Conservation (phyloP, 2,113 vertebrate genomes). For the Trichomycterus rosablanca region DNA sequence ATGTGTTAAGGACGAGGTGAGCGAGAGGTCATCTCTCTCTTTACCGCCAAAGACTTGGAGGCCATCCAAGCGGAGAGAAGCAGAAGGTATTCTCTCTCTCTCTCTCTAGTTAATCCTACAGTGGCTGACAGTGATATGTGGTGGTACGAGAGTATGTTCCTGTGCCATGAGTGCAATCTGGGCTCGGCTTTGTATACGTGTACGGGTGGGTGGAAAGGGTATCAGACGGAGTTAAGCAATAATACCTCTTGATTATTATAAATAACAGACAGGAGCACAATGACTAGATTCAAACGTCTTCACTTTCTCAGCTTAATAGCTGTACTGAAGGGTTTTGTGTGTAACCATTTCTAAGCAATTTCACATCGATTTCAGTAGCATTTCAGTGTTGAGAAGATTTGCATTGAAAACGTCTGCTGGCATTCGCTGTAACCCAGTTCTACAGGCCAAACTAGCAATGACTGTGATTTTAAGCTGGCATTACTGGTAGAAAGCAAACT, state of each 20-base stretch:
- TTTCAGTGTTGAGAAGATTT: no score
- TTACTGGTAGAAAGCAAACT: no score
- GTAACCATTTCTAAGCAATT: no score
- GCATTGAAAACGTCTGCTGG: no score
- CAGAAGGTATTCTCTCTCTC: conserved; percentile 48
- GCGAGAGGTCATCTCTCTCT: conserved; percentile 60
- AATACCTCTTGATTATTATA: background rate
- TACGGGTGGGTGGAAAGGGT: background rate
- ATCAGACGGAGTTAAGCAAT: background rate
- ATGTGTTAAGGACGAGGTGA: conserved; percentile 54
- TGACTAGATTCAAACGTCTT: no score
- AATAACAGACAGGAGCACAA: conserved; percentile 2
- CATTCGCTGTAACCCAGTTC: no score
- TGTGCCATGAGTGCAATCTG: background rate
- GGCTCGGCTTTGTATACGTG: background rate
- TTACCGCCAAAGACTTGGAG: conserved; percentile 61
- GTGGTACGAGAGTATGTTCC: conserved; percentile 7
- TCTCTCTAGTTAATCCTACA: conserved; percentile 44
- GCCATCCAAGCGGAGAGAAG: conserved; percentile 49
- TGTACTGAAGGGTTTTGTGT: no score
- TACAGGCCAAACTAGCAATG: no score
- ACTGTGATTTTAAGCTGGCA: no score
- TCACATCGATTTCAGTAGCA: no score
- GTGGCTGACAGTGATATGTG: conserved; percentile 11
- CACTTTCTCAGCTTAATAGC: no score